Conservation (phyloP, 2,113 vertebrate genomes). For the Circaetus cinerascens region DNA sequence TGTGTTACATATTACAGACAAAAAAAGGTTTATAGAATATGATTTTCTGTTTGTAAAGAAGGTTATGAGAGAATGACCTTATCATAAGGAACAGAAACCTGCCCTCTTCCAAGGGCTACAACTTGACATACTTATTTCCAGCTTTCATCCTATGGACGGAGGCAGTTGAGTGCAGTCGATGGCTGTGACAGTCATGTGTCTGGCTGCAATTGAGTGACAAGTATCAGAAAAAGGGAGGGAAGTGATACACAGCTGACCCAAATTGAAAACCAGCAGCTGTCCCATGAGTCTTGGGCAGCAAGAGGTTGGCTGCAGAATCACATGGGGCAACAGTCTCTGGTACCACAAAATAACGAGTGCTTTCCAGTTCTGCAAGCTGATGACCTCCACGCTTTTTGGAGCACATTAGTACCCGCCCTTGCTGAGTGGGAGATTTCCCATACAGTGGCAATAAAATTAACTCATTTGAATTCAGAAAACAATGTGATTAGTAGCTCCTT, state of each 20-base stretch:
- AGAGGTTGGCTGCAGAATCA: not conserved
- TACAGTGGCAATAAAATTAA: not conserved
- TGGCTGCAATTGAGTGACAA: not conserved
- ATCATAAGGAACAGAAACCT: not conserved
- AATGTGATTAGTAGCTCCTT: not conserved
- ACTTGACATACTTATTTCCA: not conserved
- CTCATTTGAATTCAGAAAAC: not conserved
- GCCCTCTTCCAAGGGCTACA: not conserved
- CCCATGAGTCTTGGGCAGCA: not conserved
- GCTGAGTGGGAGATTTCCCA: not conserved
- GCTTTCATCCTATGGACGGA: not conserved
- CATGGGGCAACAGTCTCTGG: not conserved
- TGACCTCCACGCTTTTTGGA: not conserved
- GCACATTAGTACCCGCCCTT: fast-evolving
- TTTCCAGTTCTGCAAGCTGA: not conserved
- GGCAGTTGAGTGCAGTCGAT: fast-evolving
- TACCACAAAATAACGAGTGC: fast-evolving
- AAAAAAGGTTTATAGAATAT: not conserved
- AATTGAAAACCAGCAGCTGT: not conserved
- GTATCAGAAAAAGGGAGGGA: not conserved
- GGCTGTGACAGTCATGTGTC: not conserved
- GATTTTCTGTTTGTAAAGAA: not conserved
- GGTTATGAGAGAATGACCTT: not conserved
- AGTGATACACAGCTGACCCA: not conserved
- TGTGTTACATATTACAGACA: not conserved